Conservation (phyloP, 2,888 invertebrate genomes). For the Amblyjoppa fuscipennis region DNA sequence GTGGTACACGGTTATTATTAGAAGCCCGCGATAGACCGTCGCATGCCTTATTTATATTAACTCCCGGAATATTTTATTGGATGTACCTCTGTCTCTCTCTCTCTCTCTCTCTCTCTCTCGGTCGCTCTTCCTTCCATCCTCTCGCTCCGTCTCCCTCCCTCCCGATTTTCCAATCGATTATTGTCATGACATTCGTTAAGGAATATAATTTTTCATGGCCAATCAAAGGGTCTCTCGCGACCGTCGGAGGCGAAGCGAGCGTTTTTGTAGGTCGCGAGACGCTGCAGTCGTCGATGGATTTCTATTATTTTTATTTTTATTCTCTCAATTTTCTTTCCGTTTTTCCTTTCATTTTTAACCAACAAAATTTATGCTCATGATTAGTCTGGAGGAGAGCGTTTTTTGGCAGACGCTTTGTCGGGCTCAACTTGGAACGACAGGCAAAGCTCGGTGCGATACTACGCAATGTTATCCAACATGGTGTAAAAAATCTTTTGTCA, state of each 20-base stretch:
- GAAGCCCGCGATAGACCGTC: constrained; percentile 67
- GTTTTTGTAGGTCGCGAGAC: constrained; percentile 8
- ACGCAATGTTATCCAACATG: constrained; percentile 14
- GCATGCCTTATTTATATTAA: constrained; percentile 61
- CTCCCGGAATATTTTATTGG: constrained; percentile 40
- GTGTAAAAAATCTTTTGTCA: constrained; percentile 8
- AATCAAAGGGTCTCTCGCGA: constrained; percentile 8
- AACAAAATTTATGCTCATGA: background rate
- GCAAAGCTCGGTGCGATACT: background rate
- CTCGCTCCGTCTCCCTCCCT: background rate
- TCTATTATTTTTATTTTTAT: background rate
- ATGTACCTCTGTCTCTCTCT: background rate
- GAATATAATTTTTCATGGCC: constrained; percentile 10
- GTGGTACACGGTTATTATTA: constrained; percentile 76
- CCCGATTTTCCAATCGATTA: constrained; percentile 23
- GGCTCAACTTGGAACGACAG: background rate
- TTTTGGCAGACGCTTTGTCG: background rate
- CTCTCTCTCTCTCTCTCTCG: background rate
- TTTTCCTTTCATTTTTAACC: background rate
- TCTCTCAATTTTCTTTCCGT: background rate
- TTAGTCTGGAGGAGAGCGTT: background rate
- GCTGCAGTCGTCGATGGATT: background rate
- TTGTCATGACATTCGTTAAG: background rate
- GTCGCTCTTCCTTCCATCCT: background rate
- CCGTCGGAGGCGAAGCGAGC: background rate